Conservation (phyloP, 1,140 invertebrate genomes). For the Antheraea mylitta region DNA sequence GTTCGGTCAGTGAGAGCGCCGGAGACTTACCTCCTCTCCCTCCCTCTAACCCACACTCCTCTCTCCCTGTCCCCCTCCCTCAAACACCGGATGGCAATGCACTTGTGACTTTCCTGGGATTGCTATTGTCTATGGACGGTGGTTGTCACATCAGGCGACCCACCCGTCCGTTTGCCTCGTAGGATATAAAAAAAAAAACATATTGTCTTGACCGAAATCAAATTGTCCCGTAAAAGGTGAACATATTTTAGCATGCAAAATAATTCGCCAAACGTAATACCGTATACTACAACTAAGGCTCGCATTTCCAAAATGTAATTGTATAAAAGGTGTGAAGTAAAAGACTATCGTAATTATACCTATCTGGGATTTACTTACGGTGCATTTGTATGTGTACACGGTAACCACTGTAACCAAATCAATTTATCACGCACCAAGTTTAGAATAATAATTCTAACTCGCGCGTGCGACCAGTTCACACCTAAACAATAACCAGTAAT, state of each 20-base stretch:
- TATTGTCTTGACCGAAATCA: not conserved
- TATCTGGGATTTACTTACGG: constrained; percentile 41
- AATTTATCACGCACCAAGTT: constrained; percentile 63
- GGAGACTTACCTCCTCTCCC: too few species aligned
- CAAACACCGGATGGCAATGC: too few species aligned
- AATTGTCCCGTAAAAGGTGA: not conserved
- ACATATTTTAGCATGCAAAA: constrained; percentile 4
- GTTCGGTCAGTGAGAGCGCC: too few species aligned
- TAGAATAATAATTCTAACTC: constrained; percentile 56
- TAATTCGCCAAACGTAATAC: constrained; percentile 9
- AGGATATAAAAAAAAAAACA: too few species aligned
- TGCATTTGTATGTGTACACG: constrained; percentile 53
- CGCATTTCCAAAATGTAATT: constrained; percentile 20
- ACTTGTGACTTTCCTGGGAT: too few species aligned
- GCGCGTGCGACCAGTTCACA: constrained; percentile 56
- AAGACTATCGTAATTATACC: constrained; percentile 46
- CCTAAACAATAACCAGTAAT: constrained; percentile 59
- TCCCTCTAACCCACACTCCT: too few species aligned
- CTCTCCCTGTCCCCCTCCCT: too few species aligned
- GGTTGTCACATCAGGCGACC: too few species aligned
- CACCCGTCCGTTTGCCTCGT: too few species aligned
- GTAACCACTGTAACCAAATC: constrained; percentile 59
- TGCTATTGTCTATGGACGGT: too few species aligned
- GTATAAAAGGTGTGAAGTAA: constrained; percentile 22
- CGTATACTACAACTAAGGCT: not conserved